These are phyloP conservation scores for Chaetops frenatus DNA, from an alignment of 2,113 vertebrate species.

Conservation along the genomic window DNA sequence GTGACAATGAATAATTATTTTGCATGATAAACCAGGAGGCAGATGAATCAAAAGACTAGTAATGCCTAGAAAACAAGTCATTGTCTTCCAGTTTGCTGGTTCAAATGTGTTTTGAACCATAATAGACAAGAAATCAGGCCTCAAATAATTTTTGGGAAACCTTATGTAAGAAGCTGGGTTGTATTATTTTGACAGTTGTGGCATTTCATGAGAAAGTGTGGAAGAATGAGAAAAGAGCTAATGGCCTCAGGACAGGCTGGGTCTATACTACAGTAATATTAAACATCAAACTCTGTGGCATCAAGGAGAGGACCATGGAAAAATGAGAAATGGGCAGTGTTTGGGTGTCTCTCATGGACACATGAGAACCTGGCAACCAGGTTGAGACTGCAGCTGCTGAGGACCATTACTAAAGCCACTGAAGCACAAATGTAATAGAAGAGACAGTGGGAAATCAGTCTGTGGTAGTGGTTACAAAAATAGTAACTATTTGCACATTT, in stretches of 20 bases:
- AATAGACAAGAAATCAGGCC: background rate
- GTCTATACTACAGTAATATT: background rate
- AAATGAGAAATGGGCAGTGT: background rate
- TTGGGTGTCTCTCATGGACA: background rate
- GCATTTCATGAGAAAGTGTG: background rate
- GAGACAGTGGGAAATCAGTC: background rate
- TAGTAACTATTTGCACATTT: background rate
- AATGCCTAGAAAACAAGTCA: background rate
- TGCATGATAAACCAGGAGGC: background rate
- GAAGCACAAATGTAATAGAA: background rate
- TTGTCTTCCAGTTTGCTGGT: background rate
- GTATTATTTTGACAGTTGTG: background rate
- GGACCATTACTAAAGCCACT: background rate
- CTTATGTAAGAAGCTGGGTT: background rate
- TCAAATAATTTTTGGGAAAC: background rate
- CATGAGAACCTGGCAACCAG: background rate
- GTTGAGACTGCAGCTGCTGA: background rate
- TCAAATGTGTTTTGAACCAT: background rate
- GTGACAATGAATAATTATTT: constrained; percentile 23
- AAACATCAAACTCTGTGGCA: background rate
- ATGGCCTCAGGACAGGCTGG: background rate
- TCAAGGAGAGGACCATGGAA: background rate
- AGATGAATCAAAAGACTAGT: background rate
- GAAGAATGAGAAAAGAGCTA: background rate
- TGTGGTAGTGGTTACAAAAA: background rate